Evolutionary conservation across 2,888 invertebrate genomes (phyloP), one percentile per base, ranked within the genome.

Genomic region (Osmoderma eremita): DNA sequence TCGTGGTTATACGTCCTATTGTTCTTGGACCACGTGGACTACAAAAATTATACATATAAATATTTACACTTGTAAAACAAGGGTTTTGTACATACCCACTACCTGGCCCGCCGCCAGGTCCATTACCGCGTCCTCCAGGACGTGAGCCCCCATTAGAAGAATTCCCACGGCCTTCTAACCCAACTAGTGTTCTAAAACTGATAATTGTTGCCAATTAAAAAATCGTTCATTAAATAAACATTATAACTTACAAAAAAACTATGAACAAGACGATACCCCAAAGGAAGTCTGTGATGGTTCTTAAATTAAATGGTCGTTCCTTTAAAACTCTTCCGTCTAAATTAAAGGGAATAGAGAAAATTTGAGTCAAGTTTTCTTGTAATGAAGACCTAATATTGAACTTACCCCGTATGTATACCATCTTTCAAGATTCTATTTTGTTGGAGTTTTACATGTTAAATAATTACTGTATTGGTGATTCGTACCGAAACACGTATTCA

Each of bases 191-290:
- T 67, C 74, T 74, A 62, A 80, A 79, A 69, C 81, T 82, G 70
- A 24, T 17, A 77, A 75, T 65, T 39, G n/a, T 51, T 49, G 65
- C 63, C 67, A 65, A 18, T 68, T 69, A 45, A n/a, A 61, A 17
- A 18, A 13, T 48, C 13, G 3, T 12, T 6, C 12, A 3, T 22
- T 13, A 39, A 65, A 42, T 22, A 17, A 50, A 36, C 30, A 69
- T 54, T 13, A 24, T 54, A 8, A 85, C 87, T 87, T 82, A 88
- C 88, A 87, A 81, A 54, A 85, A 78, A 72, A 85, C 84, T 3
- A 86, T 73, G 75, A 88, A 87, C 76, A 85, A 84, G 12, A 88
- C 41, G 1, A 85, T 75, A 1, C 84, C 84, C 85, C 86, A 86
- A 71, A 88, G 84, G 76, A 85, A 82, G 5, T 83, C 84, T 56